Evolutionary conservation across 92 coral and sea anemone genomes (phyloP).

Genomic region (Blastomussa wellsi): DNA sequence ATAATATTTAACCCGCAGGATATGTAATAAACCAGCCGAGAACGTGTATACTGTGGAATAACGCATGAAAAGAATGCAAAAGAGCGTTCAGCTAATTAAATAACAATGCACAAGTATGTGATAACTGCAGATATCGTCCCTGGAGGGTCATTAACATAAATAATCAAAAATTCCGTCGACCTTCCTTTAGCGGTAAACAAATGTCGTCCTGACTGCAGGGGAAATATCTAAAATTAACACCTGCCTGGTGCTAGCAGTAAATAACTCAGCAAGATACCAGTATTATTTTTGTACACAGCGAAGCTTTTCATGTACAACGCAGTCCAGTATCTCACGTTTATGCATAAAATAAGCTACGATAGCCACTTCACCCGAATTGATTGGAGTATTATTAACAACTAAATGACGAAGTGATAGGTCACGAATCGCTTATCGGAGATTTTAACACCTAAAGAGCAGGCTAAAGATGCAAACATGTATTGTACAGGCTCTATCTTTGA

Average conservation of each 20-base stretch:
- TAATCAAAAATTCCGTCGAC: conserved; percentile 36
- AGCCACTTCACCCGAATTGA: conserved; percentile 2
- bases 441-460: not conserved
- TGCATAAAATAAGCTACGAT: conserved; percentile 14
- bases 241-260: conserved; percentile 24
- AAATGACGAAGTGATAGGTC: conserved; percentile 4
- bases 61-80: conserved; percentile 26
- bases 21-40: conserved; percentile 6
- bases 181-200: conserved; percentile 21
- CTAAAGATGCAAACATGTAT: not conserved
- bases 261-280: conserved; percentile 31
- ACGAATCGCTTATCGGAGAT: not conserved
- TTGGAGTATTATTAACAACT: conserved; percentile 23
- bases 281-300: conserved; percentile 11
- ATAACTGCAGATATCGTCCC: conserved; percentile 43
- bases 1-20: conserved; percentile 27
- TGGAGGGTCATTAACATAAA: conserved; percentile 56
- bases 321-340: conserved; percentile 17
- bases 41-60: conserved; percentile 12
- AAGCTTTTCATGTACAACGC: conserved; percentile 8
- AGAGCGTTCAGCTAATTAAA: conserved; percentile 65
- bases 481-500: not conserved
- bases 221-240: conserved; percentile 28
- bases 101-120: conserved; percentile 70
- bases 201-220: conserved; percentile 12